Conservation (phyloP, 2,113 vertebrate species). For the Polyodon spathula region DNA sequence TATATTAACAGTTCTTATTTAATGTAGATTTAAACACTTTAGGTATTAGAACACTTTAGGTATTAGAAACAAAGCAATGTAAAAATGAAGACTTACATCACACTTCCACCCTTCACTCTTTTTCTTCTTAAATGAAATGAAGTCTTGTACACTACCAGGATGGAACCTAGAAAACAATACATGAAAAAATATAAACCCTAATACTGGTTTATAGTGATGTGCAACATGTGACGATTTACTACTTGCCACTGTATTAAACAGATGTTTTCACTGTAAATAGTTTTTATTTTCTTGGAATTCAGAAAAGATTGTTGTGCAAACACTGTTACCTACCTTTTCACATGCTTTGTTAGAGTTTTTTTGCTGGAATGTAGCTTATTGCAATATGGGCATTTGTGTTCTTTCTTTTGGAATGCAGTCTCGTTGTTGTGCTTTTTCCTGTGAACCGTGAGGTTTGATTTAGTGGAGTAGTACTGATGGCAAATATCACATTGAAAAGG, state of each 20-base stretch:
- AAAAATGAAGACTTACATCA: slow-evolving; percentile 62
- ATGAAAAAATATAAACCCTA: slow-evolving; percentile 6
- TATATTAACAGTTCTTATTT: no score
- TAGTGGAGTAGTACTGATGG: slow-evolving; percentile 93
- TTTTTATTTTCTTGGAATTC: not conserved
- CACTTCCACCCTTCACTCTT: slow-evolving; percentile 96
- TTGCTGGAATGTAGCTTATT: slow-evolving; percentile 92
- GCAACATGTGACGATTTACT: no score
- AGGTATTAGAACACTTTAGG: no score
- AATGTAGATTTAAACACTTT: no score
- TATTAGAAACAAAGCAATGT: no score
- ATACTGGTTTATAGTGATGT: not conserved
- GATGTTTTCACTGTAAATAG: no score
- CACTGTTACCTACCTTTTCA: slow-evolving; percentile 70
- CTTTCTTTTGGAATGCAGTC: slow-evolving; percentile 78
- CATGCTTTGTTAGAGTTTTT: slow-evolving; percentile 87
- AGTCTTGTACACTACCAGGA: slow-evolving; percentile 86
- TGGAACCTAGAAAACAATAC: slow-evolving; percentile 69
- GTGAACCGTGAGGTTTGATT: slow-evolving; percentile 94
- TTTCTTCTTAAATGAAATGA: slow-evolving; percentile 78
- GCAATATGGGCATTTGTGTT: slow-evolving; percentile 91
- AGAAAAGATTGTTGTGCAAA: not conserved
- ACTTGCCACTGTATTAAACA: no score
- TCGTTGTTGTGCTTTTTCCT: slow-evolving; percentile 83
- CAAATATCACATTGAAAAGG: slow-evolving; percentile 96